These are phyloP conservation scores for Rhodophaea formosa DNA, from an alignment of 2,888 invertebrate species.

Conservation along the genomic window DNA sequence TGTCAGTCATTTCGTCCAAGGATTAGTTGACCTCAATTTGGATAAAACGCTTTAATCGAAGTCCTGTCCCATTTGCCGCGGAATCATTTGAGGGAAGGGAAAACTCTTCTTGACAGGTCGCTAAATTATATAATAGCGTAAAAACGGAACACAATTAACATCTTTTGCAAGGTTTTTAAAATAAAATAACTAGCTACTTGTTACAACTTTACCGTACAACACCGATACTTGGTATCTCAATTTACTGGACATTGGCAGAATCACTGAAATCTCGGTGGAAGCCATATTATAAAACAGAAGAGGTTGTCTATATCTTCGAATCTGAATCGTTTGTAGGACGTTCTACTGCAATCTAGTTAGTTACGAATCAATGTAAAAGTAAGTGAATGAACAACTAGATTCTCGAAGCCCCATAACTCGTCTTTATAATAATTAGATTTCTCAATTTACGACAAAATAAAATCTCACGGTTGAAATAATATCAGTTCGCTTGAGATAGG, in stretches of 20 bases:
- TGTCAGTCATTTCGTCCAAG: neutral
- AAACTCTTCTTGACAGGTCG: neutral
- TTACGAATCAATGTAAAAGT: too few species aligned
- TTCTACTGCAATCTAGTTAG: too few species aligned
- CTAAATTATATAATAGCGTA: neutral
- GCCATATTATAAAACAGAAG: too few species aligned
- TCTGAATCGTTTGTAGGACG: too few species aligned
- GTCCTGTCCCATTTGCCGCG: neutral
- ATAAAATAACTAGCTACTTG: too few species aligned
- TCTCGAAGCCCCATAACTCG: neutral
- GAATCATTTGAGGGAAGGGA: neutral
- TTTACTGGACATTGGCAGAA: too few species aligned
- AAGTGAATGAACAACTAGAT: neutral
- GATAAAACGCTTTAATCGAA: neutral
- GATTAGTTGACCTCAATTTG: neutral
- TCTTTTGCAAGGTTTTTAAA: too few species aligned
- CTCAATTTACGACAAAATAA: neutral
- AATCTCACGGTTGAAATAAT: neutral
- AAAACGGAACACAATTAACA: too few species aligned
- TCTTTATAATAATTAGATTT: neutral
- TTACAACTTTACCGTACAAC: too few species aligned
- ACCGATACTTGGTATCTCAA: too few species aligned
- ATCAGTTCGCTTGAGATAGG: neutral
- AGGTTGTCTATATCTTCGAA: too few species aligned
- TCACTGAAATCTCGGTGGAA: too few species aligned